Base-by-base conservation (phyloP, 2,797 vertebrate genomes). In the Hybognathus amarus region DNA sequence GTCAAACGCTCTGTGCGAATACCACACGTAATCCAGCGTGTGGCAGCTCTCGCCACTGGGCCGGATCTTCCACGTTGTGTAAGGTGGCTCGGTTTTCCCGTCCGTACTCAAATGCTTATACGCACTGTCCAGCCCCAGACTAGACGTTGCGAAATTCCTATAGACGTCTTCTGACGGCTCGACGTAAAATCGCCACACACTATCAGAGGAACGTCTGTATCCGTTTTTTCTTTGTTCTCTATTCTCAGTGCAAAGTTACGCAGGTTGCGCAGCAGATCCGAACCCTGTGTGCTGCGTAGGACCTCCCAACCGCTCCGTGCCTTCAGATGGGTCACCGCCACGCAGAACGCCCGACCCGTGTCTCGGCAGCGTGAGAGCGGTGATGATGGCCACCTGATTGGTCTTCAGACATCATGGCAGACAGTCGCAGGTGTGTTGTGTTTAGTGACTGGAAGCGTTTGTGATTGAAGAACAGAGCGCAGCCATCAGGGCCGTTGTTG, bases 21-120 rank as follows among this genome's bases (percentile, higher is more conserved):
- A 99, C 98, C 98, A 99, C 89, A 99, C 97, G 64, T 99, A 99
- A 93, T 99, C 98, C 87, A 99, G 93, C 0, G 98, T 99, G 90
- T 97, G 93, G 85, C 97, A 91, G 94, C 95, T 95, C 91, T 99
- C 98, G 9, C 97, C 97, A 0, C 96, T 95, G 1, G 96, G 95
- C 2, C 97, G 95, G 90, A 99, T 97, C 94, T 98, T 99, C 98
- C 97, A 99, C 0, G 96, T 97, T 8, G 98, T 99, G 61, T 96
- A 99, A 0, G 96, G 94, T 0, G 97, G 98, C 84, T 99, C 98
- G 0, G 94, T 94, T 90, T 94, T 94, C 2, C 97, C 95, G 0
- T 99, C 97, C 0, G 92, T 82, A 83, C 97, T 98, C 91, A 99
- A 93, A 85, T 96, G 91, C 92, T 97, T 97, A 89, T 98, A 99